Base-by-base conservation (phyloP, 2,888 invertebrate species). In the Pyrochroa serraticornis region DNA sequence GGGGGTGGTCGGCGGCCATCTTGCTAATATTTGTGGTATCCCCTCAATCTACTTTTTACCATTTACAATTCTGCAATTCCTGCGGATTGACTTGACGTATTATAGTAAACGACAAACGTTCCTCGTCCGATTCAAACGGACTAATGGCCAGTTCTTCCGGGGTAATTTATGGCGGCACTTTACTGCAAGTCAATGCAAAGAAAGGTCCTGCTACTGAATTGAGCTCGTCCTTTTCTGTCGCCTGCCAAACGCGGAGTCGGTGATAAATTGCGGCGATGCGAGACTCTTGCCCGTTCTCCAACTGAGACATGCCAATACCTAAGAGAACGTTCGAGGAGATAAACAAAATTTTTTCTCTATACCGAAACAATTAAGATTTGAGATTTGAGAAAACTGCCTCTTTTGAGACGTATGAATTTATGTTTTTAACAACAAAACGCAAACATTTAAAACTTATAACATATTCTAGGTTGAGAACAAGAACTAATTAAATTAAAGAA, bases 101-200 rank as follows among this genome's bases (percentile, higher is more conserved):
- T 46, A 22, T 14, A 41, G 53, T 46, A 39, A 9, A 54, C 64
- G 67, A 65, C 64, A 68, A 70, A 66, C 66, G 66, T 65, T 62
- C 3, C 8, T 58, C 66, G 67, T 71, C 67, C 75, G 71, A 71
- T 73, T 67, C 72, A 67, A 75, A 75, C 73, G 75, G 74, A 76
- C 77, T 76, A 75, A 77, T 78, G 77, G 77, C 75, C 73, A 76
- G 76, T 76, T 75, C 75, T 75, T 74, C 70, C 71, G 71, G 22
- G 73, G 72, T 76, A 77, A 78, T 78, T 75, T 78, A 78, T 77
- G 71, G 73, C 65, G 64, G 73, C 73, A 75, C 75, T 75, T 76
- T 76, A 71, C 74, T 73, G 71, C 71, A 71, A 75, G 72, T 76
- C 75, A 75, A 76, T 75, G 75, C 68, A 72, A 73, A 72, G 75